Evolutionary conservation across 2,888 invertebrate species (phyloP).

Genomic region (Drosophila lacicola): DNA sequence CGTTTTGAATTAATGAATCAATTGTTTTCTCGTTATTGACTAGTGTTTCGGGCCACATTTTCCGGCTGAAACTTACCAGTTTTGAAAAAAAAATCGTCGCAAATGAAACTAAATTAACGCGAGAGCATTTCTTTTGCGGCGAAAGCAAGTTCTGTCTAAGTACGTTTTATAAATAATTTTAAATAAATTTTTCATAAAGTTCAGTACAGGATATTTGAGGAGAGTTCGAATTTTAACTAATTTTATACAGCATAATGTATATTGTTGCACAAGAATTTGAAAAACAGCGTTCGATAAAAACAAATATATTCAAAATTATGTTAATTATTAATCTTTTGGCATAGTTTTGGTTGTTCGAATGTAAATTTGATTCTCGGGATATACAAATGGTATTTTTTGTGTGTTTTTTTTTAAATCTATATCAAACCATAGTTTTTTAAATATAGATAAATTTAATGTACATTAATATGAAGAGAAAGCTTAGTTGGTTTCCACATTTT

Average conservation of each 20-base stretch:
- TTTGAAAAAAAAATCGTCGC: not conserved
- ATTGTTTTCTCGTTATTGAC: constrained; percentile 2
- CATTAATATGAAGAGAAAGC: not conserved
- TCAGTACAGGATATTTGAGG: not conserved
- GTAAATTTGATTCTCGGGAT: not conserved
- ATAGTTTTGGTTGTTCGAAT: constrained; percentile 11
- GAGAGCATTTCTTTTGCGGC: not conserved
- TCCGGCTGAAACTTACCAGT: constrained; percentile 9
- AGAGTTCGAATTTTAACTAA: not conserved
- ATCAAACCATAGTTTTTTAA: not conserved
- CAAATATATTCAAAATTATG: constrained; percentile 1
- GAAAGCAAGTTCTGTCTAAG: not conserved
- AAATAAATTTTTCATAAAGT: too few species aligned
- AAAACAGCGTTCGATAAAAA: not conserved
- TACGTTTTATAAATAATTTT: too few species aligned
- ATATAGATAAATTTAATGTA: not conserved
- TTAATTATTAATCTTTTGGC: constrained; percentile 15
- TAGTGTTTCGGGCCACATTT: constrained; percentile 3
- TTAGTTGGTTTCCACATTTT: not conserved
- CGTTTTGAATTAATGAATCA: not conserved
- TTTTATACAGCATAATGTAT: not conserved
- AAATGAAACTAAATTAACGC: too few species aligned
- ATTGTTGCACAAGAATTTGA: not conserved
- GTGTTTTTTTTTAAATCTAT: not conserved
- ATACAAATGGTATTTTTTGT: not conserved